Percentiles rank a stretch among this genome's conserved stretches.
Evolutionary conservation across 2,888 invertebrate genomes (phyloP).

Genomic region (Drosophila dives): DNA sequence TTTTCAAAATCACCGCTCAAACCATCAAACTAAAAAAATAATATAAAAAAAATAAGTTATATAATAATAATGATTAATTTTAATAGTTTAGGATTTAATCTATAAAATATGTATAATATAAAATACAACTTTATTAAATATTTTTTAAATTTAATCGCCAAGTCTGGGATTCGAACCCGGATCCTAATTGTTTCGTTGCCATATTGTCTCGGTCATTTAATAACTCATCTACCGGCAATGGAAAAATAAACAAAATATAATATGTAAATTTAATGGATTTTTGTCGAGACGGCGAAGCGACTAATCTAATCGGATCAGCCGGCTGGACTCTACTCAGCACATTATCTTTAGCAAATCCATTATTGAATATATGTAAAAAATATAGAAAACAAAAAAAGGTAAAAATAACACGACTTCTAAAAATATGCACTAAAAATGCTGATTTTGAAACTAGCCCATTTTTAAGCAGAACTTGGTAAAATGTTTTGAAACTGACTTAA

Average conservation of each 20-base stretch:
- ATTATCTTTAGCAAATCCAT: slow-evolving; percentile 6
- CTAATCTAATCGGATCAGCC: slow-evolving; percentile 24
- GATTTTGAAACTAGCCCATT: neutral
- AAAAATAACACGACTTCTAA: slow-evolving; percentile 1
- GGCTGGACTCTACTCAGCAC: slow-evolving; percentile 3
- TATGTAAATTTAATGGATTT: slow-evolving; percentile 10
- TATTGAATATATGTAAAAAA: slow-evolving; percentile 3
- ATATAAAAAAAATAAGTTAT: neutral
- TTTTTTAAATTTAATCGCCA: neutral
- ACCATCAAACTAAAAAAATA: slow-evolving; percentile 87
- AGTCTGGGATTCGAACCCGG: slow-evolving; percentile 21
- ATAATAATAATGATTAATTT: neutral
- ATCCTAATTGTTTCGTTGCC: slow-evolving; percentile 5
- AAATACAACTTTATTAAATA: neutral
- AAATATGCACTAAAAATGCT: neutral
- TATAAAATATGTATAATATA: neutral
- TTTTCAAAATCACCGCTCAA: slow-evolving; percentile 92
- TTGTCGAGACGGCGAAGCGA: slow-evolving; percentile 19
- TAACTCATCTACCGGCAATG: slow-evolving; percentile 6
- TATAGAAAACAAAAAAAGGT: neutral
- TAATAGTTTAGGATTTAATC: neutral
- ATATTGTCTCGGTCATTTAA: slow-evolving; percentile 8
- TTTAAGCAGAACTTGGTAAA: neutral
- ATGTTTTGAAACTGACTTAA: neutral
- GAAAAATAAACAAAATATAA: neutral